phyloP scores from a whole-genome alignment of 2,797 vertebrate species.

The Schizopygopsis pylzovi region DNA sequence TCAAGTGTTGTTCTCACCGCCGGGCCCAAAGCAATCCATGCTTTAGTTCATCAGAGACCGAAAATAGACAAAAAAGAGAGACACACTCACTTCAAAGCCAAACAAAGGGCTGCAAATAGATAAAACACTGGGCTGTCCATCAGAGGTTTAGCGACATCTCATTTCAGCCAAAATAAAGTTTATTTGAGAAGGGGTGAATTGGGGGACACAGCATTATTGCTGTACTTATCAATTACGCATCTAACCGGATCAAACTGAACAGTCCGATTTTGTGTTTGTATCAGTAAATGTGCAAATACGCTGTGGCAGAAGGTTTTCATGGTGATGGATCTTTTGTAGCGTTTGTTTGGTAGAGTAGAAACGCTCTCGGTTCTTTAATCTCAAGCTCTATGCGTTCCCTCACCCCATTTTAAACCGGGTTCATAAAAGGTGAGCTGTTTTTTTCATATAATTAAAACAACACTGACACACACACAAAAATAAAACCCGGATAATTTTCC shows the following conservation, averaged over 20 bases:
- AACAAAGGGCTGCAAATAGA: constrained; percentile 64
- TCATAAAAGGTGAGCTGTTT: constrained; percentile 24
- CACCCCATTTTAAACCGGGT: constrained; percentile 17
- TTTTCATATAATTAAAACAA: constrained; percentile 24
- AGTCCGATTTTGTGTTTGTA: constrained; percentile 18
- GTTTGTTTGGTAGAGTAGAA: constrained; percentile 17
- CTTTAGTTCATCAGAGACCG: constrained; percentile 51
- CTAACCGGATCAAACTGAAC: not conserved
- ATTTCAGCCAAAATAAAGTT: constrained; percentile 51
- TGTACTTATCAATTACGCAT: constrained; percentile 37
- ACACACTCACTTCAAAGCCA: constrained; percentile 60
- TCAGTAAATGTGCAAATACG: constrained; percentile 13
- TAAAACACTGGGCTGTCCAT: constrained; percentile 60
- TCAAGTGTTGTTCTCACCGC: constrained; percentile 80
- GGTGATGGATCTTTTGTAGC: constrained; percentile 28
- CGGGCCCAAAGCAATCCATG: constrained; percentile 71
- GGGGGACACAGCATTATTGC: constrained; percentile 45
- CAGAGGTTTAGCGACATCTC: constrained; percentile 54
- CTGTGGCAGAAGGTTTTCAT: constrained; percentile 16
- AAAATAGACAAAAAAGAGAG: constrained; percentile 34
- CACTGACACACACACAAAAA: not conserved
- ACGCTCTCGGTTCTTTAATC: constrained; percentile 10
- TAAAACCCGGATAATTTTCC: not conserved
- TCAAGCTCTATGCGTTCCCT: constrained; percentile 19
- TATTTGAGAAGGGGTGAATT: constrained; percentile 47